These are phyloP conservation scores for Maniola hyperantus DNA, from an alignment of 2,888 invertebrate species.

Conservation along the genomic window DNA sequence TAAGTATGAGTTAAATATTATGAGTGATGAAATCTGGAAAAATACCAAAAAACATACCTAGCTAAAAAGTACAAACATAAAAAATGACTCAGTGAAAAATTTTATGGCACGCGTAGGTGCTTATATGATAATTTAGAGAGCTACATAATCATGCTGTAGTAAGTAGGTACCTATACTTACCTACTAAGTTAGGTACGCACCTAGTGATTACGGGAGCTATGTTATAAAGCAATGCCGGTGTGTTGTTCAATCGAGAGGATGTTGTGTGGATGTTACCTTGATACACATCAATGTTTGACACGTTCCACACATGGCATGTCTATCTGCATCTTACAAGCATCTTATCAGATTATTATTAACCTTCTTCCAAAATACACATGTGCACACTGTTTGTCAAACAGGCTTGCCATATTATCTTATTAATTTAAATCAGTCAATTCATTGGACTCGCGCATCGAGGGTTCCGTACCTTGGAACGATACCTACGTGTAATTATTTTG, in stretches of 20 bases:
- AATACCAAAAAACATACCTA: not conserved
- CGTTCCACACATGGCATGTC: constrained; percentile 8
- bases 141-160: not conserved
- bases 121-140: not conserved
- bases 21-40: not conserved
- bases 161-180: too few species aligned
- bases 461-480: too few species aligned
- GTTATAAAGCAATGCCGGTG: constrained; percentile 17
- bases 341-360: constrained; percentile 18
- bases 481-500: too few species aligned
- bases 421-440: too few species aligned
- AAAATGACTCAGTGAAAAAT: too few species aligned
- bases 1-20: too few species aligned
- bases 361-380: not conserved
- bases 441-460: too few species aligned
- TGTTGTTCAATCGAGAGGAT: constrained; percentile 36
- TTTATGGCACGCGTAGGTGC: not conserved
- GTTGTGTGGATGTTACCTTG: constrained; percentile 35
- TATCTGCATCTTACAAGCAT: constrained; percentile 8
- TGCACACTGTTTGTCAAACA: too few species aligned
- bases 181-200: not conserved
- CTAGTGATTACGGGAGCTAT: not conserved
- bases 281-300: constrained; percentile 24
- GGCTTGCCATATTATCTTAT: too few species aligned
- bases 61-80: not conserved